Conservation (phyloP, 1,140 invertebrate species). For the Vanessa atalanta region DNA sequence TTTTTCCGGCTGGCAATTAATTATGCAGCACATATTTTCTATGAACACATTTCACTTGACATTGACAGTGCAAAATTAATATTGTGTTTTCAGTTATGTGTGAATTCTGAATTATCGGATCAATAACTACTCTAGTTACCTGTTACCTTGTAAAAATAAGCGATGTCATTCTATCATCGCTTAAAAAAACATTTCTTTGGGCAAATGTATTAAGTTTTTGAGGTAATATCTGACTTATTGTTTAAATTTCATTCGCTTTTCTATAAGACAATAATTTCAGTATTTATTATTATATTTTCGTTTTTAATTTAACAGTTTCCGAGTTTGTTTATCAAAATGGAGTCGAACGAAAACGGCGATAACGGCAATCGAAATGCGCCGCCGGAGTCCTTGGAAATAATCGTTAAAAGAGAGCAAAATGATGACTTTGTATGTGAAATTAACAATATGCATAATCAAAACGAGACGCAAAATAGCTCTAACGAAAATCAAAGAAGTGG, state of each 20-base stretch:
- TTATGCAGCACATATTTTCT: too few species aligned
- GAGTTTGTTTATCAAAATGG: neutral
- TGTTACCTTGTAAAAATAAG: too few species aligned
- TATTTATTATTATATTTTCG: neutral
- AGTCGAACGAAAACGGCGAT: neutral
- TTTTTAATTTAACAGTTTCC: neutral
- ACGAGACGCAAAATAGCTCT: neutral
- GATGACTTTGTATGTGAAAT: neutral
- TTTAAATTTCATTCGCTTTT: neutral
- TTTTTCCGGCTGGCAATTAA: too few species aligned
- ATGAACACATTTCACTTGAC: slow-evolving; percentile 1
- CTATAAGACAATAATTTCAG: neutral
- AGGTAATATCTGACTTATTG: neutral
- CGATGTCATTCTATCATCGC: too few species aligned
- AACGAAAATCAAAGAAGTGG: slow-evolving; percentile 16
- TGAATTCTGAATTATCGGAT: neutral
- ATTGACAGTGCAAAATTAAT: neutral
- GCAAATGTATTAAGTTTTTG: too few species aligned
- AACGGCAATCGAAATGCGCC: neutral
- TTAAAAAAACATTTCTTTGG: too few species aligned
- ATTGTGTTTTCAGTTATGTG: neutral
- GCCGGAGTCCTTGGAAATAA: neutral
- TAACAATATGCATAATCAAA: neutral
- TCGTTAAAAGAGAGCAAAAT: neutral
- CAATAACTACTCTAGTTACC: neutral